Evolutionary conservation across 2,797 vertebrate species (phyloP), one percentile per base, ranked within the genome.

Genomic region (Coregonus sp.): DNA sequence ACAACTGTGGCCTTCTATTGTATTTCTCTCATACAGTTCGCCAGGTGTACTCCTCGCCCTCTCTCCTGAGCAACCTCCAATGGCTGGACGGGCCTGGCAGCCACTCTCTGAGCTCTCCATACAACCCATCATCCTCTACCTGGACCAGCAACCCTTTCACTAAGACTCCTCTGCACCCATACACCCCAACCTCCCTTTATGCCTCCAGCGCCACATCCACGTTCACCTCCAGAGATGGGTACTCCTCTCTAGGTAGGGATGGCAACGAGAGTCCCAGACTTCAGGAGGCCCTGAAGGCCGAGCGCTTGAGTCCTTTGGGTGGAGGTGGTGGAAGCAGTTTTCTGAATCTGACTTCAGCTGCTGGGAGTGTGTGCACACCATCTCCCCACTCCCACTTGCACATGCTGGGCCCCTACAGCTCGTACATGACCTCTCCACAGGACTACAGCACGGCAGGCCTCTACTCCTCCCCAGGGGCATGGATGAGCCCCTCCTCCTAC

Each of bases 201-300:
- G 86, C 90, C 3, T 90, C 93, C 5, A 86, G 91, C 68, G 73
- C 93, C n/a, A 77, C 86, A 11, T 74, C 90, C 82, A 93, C 90
- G 72, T 89, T 91, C 84, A 85, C 88, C 63, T 86, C 92, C 82
- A 92, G 94, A 78, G 95, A 95, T 1, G 92, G 83, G 5, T 87
- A 92, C 37, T 86, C 87, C 0, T 91, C 93, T 0, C 94, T 92
- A 0, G 80, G 87, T 63, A 88, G 86, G 4, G 95, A 96, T 4
- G 91, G 87, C 75, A 93, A 95, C 82, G 95, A 93, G 16, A 95
- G 94, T 71, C 95, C 94, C 79, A 92, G 87, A 73, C 93, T 95
- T 69, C 91, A 95, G 84, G 96, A 97, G 81, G 94, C 91, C 76
- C 81, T 97, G 81, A 98, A 97, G 91, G 94, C 94, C 0, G 96